Evolutionary conservation across 2,888 invertebrate genomes (phyloP).

Genomic region (Nasonovia ribisnigri): DNA sequence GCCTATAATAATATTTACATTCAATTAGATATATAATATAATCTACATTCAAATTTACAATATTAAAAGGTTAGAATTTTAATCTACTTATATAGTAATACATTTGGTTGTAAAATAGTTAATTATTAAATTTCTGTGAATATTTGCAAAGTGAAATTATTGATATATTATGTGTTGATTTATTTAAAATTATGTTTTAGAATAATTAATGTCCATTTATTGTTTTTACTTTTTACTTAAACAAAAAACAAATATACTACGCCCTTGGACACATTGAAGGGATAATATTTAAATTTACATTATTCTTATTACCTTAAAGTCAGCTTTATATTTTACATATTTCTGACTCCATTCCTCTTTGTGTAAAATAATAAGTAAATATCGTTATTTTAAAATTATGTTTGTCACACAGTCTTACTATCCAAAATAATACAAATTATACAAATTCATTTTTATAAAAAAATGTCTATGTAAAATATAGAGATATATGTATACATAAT

Average conservation of each 20-base stretch:
- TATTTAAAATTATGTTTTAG: background rate
- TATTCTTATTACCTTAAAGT: background rate
- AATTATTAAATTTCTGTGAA: background rate
- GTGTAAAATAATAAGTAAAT: background rate
- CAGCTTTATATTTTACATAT: background rate
- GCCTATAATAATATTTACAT: conserved; percentile 73
- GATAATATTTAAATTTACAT: background rate
- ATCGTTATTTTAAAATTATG: background rate
- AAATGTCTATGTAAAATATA: background rate
- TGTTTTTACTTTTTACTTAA: no score
- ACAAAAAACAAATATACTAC: background rate
- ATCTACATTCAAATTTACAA: background rate
- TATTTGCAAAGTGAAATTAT: background rate
- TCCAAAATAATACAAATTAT: background rate
- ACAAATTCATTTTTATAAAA: background rate
- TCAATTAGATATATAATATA: background rate
- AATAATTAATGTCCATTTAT: background rate
- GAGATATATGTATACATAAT: background rate
- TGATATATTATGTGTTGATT: background rate
- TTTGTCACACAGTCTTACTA: background rate
- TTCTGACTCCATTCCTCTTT: background rate
- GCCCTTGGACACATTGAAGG: background rate
- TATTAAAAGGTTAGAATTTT: background rate
- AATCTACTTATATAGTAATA: background rate
- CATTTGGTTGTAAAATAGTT: background rate